These are phyloP conservation scores for Calliopum simillimum DNA, from an alignment of 2,888 invertebrate genomes.

Conservation along the genomic window DNA sequence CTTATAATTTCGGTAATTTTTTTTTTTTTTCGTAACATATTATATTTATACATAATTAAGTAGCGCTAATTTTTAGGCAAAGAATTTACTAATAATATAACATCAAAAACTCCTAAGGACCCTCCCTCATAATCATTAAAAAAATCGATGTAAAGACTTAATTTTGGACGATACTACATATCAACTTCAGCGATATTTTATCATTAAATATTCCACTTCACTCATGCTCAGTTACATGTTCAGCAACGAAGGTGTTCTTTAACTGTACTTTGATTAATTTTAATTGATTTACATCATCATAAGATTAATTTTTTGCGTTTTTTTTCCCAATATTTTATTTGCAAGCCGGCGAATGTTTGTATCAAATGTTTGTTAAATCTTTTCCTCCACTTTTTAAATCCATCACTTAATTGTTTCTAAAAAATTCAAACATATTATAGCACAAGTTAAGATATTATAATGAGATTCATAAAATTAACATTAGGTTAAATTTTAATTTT, in stretches of 20 bases:
- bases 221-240: no score
- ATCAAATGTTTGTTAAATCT: conserved; percentile 58
- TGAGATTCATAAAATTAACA: not conserved
- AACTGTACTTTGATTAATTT: no score
- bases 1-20: not conserved
- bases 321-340: no score
- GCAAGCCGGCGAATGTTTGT: conserved; percentile 56
- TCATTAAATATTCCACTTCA: no score
- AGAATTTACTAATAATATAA: conserved; percentile 47
- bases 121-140: not conserved
- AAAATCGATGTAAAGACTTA: no score
- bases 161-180: no score
- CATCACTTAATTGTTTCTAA: no score
- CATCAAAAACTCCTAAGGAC: conserved; percentile 16
- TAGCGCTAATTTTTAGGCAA: conserved; percentile 42
- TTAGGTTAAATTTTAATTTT: not conserved
- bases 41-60: conserved; percentile 39
- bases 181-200: no score
- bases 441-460: conserved; percentile 36
- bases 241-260: no score
- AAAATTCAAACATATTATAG: conserved; percentile 26
- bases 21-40: not conserved
- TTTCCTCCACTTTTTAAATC: not conserved
- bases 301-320: no score
- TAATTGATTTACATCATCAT: no score